These are phyloP conservation scores for Drosophila orena DNA, from an alignment of 1,140 invertebrate genomes.

Conservation along the genomic window DNA sequence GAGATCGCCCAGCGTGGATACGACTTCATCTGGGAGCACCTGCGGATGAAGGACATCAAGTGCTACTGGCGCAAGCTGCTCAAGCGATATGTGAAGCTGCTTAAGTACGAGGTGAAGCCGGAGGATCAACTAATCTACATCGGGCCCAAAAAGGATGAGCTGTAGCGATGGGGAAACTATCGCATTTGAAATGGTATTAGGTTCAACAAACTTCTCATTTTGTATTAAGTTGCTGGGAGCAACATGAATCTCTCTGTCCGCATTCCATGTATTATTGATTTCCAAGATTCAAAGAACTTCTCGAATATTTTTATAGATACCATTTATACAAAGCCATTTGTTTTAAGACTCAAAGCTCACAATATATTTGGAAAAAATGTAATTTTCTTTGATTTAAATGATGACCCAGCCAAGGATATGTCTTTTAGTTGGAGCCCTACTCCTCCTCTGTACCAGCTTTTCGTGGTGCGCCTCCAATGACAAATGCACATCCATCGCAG, in stretches of 20 bases:
- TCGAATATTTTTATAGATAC: no score
- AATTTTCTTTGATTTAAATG: neutral
- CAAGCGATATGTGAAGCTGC: conserved; percentile 90
- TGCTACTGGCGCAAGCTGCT: conserved; percentile 96
- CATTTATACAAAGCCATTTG: conserved; percentile 2
- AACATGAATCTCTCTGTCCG: neutral
- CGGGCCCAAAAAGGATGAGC: conserved; percentile 39
- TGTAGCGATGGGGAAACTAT: conserved; percentile 24
- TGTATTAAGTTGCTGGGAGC: neutral
- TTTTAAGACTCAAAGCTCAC: conserved; percentile 4
- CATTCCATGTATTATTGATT: neutral
- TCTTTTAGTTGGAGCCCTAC: conserved; percentile 4
- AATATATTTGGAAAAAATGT: conserved; percentile 8
- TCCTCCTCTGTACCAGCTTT: neutral
- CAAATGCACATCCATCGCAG: neutral
- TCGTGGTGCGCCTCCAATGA: neutral
- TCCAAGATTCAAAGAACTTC: neutral
- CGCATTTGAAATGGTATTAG: neutral
- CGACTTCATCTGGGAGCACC: conserved; percentile 93
- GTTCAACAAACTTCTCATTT: neutral
- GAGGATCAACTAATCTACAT: conserved; percentile 86
- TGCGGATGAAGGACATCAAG: conserved; percentile 92
- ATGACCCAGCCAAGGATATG: neutral
- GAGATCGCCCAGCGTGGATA: conserved; percentile 93
- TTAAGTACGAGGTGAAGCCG: conserved; percentile 89